A percentile compares a stretch with the other conserved stretches of the same genome.
These are phyloP conservation scores for Pseudonaja textilis DNA, from an alignment of 2,113 vertebrate species.

Conservation along the genomic window DNA sequence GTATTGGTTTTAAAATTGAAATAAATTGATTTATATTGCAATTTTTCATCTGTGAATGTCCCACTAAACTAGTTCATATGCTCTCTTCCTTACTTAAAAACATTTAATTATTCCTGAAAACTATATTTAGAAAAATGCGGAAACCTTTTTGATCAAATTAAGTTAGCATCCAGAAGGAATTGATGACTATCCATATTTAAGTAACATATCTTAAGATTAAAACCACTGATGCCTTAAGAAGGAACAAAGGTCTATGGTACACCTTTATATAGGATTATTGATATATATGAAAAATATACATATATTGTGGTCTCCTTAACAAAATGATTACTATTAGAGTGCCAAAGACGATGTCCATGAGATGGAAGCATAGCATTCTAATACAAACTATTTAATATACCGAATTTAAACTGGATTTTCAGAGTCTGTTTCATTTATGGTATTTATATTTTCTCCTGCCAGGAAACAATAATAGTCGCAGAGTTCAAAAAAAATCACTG, in stretches of 20 bases:
- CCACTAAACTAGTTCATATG: background rate
- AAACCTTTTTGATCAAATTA: background rate
- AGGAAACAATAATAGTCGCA: constrained; percentile 34
- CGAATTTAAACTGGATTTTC: background rate
- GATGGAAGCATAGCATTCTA: background rate
- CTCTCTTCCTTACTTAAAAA: background rate
- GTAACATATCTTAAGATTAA: background rate
- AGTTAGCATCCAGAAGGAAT: background rate
- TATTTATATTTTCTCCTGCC: background rate
- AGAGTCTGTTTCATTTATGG: background rate
- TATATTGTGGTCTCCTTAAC: constrained; percentile 20
- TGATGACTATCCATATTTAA: background rate
- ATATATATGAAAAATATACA: constrained; percentile 1
- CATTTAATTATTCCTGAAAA: background rate
- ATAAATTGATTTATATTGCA: background rate
- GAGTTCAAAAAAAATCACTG: constrained; percentile 46
- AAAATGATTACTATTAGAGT: constrained; percentile 20
- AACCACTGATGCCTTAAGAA: background rate
- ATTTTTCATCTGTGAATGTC: background rate
- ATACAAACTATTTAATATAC: background rate
- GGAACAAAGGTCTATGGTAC: background rate
- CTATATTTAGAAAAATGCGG: background rate
- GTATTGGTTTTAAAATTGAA: background rate
- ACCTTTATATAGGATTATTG: background rate
- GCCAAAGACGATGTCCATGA: background rate